phyloP scores from a whole-genome alignment of 1,140 invertebrate genomes.

The Megathymus violae region DNA sequence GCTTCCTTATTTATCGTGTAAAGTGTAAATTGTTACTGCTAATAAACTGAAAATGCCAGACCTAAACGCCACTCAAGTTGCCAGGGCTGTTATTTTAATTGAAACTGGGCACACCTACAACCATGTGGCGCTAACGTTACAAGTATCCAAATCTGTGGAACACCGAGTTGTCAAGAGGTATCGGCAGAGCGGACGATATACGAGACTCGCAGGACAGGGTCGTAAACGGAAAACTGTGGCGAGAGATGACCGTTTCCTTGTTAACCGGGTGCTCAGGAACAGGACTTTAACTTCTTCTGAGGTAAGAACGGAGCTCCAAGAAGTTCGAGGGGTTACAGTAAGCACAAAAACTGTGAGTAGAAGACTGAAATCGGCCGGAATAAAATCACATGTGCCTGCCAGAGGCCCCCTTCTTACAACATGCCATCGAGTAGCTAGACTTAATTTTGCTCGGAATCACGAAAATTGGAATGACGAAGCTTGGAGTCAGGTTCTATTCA shows the following conservation, averaged over 20 bases:
- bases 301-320: conserved; percentile 5
- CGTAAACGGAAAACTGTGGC: neutral
- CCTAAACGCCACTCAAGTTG: neutral
- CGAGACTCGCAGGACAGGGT: conserved; percentile 13
- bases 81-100: conserved; percentile 12
- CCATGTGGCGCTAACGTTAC: neutral
- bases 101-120: neutral
- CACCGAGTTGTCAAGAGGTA: conserved; percentile 17
- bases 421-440: conserved; percentile 8
- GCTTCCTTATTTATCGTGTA: neutral
- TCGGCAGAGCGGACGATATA: conserved; percentile 5
- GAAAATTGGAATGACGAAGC: conserved; percentile 9
- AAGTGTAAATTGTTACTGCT: conserved; percentile 4
- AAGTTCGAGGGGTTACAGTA: conserved; percentile 5
- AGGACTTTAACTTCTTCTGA: conserved; percentile 7
- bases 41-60: conserved; percentile 1
- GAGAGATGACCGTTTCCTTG: conserved; percentile 21
- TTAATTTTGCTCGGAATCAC: conserved; percentile 14
- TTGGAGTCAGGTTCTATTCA: conserved; percentile 25
- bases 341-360: conserved; percentile 3
- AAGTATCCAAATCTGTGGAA: conserved; percentile 5
- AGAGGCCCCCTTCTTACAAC: conserved; percentile 4
- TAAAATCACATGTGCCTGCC: conserved; percentile 12
- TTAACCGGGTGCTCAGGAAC: conserved; percentile 9
- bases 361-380: conserved; percentile 6